Conservation (phyloP, 2,113 vertebrate species). For the Elanoides forficatus region DNA sequence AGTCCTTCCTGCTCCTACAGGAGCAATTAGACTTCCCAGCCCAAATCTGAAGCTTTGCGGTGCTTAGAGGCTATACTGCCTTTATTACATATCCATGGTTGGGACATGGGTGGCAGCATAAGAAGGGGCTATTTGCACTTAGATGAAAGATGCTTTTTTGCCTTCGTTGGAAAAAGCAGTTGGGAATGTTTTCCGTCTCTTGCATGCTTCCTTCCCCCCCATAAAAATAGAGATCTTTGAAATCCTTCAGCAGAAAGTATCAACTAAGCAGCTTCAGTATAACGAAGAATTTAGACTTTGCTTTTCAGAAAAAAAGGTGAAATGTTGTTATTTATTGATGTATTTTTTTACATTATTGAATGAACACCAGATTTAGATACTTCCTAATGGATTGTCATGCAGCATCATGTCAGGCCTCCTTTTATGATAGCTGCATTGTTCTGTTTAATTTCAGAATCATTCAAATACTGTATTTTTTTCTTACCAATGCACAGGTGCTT, state of each 20-base stretch:
- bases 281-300: not conserved
- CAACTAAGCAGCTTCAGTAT: not conserved
- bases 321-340: not conserved
- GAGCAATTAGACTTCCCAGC: not conserved
- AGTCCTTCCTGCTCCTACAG: not conserved
- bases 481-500: constrained; percentile 80
- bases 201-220: not conserved
- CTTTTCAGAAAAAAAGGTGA: not conserved
- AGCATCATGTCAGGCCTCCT: not conserved
- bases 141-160: not conserved
- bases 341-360: not conserved
- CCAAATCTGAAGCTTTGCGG: not conserved
- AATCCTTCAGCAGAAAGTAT: not conserved
- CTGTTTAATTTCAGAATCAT: not conserved
- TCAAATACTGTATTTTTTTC: not conserved
- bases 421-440: not conserved
- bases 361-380: not conserved
- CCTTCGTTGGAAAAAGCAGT: not conserved
- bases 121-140: not conserved
- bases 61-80: not conserved
- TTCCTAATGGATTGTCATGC: not conserved
- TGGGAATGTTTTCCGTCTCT: not conserved
- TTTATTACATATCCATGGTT: accelerated
- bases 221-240: not conserved
- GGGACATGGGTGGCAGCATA: not conserved